Evolutionary conservation across 2,797 vertebrate species (phyloP), one percentile per base, ranked within the genome.

Genomic region (Choloepus didactylus): DNA sequence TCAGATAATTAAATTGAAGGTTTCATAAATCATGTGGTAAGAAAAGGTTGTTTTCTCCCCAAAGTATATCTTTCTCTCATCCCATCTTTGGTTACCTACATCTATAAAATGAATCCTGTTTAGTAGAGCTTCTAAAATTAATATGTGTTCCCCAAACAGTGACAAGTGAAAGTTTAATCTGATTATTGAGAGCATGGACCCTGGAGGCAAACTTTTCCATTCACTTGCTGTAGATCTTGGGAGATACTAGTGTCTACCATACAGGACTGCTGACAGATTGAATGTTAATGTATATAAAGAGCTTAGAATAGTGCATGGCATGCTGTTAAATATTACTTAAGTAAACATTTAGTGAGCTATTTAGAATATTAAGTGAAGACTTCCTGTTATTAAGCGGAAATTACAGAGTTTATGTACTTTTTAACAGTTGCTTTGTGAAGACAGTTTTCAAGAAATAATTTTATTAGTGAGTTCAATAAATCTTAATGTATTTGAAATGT

Each of bases 391-490:
- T 73, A 87, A 49, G 85, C 60, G 59, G n/a, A 76, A 59, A 85
- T 75, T 89, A 75, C 38, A 81, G 35, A 67, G 16, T 10, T 79
- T 83, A 29, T 44, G 14, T 59, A 56, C 54, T 91, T 93, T 73
- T 27, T 14, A 51, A 92, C 67, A 73, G 49, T 73, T 72, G 81
- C 59, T 86, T 91, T 8, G 41, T 79, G 67, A 96, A 89, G 73
- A 80, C 46, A 73, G 29, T 73, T 16, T 72, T 94, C 8, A 75
- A 64, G 27, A 87, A 69, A 69, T 70, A 70, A 49, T 86, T 82
- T 89, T 75, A 75, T 49, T 73, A 67, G 31, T 84, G 80, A 91
- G 51, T 88, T 95, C 75, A 15, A 25, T 81, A 81, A 85, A 79
- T 80, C 35, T 81, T 81, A 75, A 69, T 70, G 29, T 85, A 23